Evolutionary conservation across 2,888 invertebrate species (phyloP), one percentile per base, ranked within the genome.

Genomic region (Luffia ferchaultella): DNA sequence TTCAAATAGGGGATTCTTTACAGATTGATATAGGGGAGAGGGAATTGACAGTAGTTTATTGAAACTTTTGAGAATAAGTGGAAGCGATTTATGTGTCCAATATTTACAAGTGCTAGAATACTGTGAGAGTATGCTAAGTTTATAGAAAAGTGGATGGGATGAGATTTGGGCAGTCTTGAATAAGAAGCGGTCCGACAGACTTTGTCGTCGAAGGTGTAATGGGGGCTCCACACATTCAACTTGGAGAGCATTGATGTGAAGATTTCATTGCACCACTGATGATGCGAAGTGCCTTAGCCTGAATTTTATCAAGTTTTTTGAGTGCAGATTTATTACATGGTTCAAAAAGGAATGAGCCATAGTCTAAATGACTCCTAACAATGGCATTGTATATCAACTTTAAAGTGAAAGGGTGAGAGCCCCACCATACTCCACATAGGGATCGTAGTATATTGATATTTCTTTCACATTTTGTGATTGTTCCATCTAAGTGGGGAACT

Each of bases 381-480:
- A 40, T 9, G 7, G 40, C 40, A 40, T 40, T 40, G 12, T 40
- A 40, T 7, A 40, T 40, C 12, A 40, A 40, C 40, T 40, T 40
- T 40, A 40, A 40, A 12, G 9, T 9, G 40, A 40, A 40, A 9
- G 40, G 40, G 40, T 40, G 40, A 12, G 40, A 7, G 7, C 40
- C 40, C 40, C 40, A 40, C 40, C 40, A 40, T 9, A 40, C 40
- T 40, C 40, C 58, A n/a, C 54, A 50, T 0, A 58, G 49, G 16
- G 52, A 42, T 3, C 56, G 43, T 0, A 58, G 42, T 1, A 57
- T 52, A 15, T 54, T 57, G 1, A 57, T 16, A 18, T 50, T 53
- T 42, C 52, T 53, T 20, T 60, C 58, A 50, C 57, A 57, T 48
- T 57, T 60, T 7, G 44, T 1, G 1, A 18, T 12, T 1, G 55